phyloP scores from a whole-genome alignment of 2,888 invertebrate genomes.

The Tigriopus californicus region DNA sequence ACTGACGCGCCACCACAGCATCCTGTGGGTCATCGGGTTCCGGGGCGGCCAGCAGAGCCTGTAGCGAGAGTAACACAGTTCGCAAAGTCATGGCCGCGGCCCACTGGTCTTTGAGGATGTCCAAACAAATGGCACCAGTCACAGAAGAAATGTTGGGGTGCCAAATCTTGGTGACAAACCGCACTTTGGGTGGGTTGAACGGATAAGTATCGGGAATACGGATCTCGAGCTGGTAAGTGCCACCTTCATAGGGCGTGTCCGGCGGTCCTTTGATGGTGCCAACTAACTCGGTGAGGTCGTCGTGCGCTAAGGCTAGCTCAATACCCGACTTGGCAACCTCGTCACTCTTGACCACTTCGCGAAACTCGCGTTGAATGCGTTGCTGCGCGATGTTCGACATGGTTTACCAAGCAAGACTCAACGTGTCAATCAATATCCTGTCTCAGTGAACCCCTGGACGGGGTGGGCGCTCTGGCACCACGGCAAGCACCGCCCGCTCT shows the following conservation, averaged over 20 bases:
- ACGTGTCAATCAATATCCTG: too few species aligned
- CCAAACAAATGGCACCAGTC: slow-evolving; percentile 92
- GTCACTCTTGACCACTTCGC: slow-evolving; percentile 34
- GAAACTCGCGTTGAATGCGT: slow-evolving; percentile 35
- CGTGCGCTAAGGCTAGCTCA: slow-evolving; percentile 30
- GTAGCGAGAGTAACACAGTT: slow-evolving; percentile 36
- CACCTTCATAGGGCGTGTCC: slow-evolving; percentile 95
- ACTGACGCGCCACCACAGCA: slow-evolving; percentile 94
- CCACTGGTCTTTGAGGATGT: slow-evolving; percentile 96
- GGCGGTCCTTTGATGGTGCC: slow-evolving; percentile 96
- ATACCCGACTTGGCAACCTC: slow-evolving; percentile 26
- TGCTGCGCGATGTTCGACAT: slow-evolving; percentile 31
- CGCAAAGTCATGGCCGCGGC: slow-evolving; percentile 91
- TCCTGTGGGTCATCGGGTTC: slow-evolving; percentile 84
- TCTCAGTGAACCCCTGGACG: too few species aligned
- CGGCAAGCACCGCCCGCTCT: too few species aligned
- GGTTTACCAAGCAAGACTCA: too few species aligned
- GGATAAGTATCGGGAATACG: slow-evolving; percentile 98
- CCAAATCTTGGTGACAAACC: slow-evolving; percentile 95
- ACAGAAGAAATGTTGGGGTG: slow-evolving; percentile 99
- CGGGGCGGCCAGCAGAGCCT: slow-evolving; percentile 50
- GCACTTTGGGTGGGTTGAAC: slow-evolving; percentile 96
- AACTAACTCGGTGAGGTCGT: slow-evolving; percentile 72
- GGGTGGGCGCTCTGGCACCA: too few species aligned
- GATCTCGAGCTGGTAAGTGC: slow-evolving; percentile 79